phyloP scores from a whole-genome alignment of 2,888 invertebrate genomes.

The Aphrophora alni region DNA sequence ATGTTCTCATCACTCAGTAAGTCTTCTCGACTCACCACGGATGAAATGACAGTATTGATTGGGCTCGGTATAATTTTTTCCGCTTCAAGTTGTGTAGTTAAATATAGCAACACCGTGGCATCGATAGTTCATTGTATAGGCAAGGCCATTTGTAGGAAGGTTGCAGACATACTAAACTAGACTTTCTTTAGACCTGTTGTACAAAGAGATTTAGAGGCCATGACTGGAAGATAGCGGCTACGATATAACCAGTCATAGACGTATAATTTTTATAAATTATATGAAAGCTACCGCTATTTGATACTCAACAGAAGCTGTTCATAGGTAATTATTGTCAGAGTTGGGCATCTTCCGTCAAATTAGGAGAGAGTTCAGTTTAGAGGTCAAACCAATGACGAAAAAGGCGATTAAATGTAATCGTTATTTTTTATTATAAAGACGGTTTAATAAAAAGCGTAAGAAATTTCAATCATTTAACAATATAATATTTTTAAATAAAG shows the following conservation, averaged over 20 bases:
- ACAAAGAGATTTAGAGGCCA: conserved; percentile 4
- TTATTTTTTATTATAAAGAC: no score
- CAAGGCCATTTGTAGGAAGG: conserved; percentile 1
- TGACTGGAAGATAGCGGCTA: no score
- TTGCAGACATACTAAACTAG: not conserved
- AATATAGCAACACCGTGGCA: not conserved
- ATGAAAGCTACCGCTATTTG: not conserved
- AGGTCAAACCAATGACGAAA: no score
- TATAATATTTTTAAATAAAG: no score
- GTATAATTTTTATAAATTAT: not conserved
- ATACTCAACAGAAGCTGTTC: not conserved
- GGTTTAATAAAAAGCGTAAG: no score
- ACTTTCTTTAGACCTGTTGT: not conserved
- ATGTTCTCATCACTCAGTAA: not conserved
- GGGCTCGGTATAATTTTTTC: not conserved
- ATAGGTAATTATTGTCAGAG: not conserved
- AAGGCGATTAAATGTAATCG: no score
- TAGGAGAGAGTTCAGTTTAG: no score
- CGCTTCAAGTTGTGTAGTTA: not conserved
- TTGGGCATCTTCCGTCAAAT: not conserved
- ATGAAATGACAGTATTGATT: not conserved
- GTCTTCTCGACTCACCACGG: not conserved
- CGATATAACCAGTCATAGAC: not conserved
- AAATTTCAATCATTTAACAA: no score
- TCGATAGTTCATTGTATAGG: not conserved